Evolutionary conservation across 2,888 invertebrate genomes (phyloP).

Genomic region (Mesorhabditis sp.): DNA sequence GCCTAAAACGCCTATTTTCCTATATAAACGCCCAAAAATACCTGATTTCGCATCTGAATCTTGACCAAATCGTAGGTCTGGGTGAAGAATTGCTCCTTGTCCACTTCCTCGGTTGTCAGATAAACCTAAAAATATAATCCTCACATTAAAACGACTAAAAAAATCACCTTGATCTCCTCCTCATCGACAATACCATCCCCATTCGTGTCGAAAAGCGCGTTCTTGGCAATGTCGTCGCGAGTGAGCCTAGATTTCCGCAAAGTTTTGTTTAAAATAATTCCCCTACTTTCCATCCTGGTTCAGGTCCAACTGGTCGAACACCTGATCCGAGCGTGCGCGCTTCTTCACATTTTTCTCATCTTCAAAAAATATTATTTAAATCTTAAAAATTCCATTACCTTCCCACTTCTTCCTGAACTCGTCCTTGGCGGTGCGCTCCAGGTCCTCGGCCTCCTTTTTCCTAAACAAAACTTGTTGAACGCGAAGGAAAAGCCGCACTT

Average conservation of each 20-base stretch:
- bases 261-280: constrained; percentile 55
- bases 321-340: constrained; percentile 51
- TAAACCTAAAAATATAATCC: constrained; percentile 1
- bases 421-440: constrained; percentile 70
- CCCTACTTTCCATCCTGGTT: constrained; percentile 71
- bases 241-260: constrained; percentile 55
- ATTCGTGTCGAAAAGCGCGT: neutral
- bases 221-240: neutral
- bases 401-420: constrained; percentile 60
- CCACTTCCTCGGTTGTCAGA: constrained; percentile 66
- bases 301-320: constrained; percentile 75
- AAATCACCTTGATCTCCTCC: neutral
- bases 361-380: neutral
- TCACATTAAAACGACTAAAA: neutral
- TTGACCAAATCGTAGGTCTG: constrained; percentile 16
- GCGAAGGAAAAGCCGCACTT: constrained; percentile 10
- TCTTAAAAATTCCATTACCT: constrained; percentile 14
- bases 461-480: constrained; percentile 6
- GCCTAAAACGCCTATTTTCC: too few species aligned
- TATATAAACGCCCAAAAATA: neutral
- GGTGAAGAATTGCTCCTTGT: constrained; percentile 38
- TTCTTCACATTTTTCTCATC: neutral
- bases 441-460: constrained; percentile 72
- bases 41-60: neutral
- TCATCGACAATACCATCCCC: neutral